Conservation (phyloP, 64 coral and sea anemone genomes). For the Porites australiensis region DNA sequence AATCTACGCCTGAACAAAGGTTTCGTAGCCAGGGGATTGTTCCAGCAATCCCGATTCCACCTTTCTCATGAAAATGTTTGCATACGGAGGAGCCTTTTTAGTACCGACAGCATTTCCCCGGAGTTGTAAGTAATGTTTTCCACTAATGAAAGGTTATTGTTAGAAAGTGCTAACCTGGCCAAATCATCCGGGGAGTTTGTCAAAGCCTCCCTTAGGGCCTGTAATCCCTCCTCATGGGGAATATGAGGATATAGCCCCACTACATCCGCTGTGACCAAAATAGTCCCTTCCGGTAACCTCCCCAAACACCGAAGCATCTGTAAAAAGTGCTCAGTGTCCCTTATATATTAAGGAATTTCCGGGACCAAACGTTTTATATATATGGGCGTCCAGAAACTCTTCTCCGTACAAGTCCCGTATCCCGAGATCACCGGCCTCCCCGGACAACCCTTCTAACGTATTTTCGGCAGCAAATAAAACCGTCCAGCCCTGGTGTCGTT, state of each 20-base stretch:
- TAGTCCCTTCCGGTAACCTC: neutral
- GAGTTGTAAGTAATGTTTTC: constrained; percentile 33
- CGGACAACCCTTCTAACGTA: constrained; percentile 4
- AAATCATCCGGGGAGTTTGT: constrained; percentile 9
- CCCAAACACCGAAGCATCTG: neutral
- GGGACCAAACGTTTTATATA: constrained; percentile 14
- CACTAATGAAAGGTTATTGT: constrained; percentile 52
- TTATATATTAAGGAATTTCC: constrained; percentile 31
- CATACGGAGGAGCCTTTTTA: constrained; percentile 39
- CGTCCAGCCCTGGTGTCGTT: neutral
- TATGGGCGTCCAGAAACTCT: constrained; percentile 22
- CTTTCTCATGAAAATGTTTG: constrained; percentile 35
- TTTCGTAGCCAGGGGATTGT: too few relatives aligned
- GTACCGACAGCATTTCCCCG: constrained; percentile 28
- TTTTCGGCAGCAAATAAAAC: constrained; percentile 35
- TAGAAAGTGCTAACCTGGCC: constrained; percentile 34
- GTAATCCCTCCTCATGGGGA: constrained; percentile 57
- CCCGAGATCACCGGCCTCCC: constrained; percentile 32
- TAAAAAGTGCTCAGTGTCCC: constrained; percentile 10
- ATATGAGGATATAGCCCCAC: constrained; percentile 40
- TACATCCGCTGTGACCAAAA: constrained; percentile 21
- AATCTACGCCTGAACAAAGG: too few relatives aligned
- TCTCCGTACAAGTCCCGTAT: neutral
- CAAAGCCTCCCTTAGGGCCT: constrained; percentile 18
- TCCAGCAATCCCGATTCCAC: constrained; percentile 3